phyloP scores from a whole-genome alignment of 2,113 vertebrate genomes.

The Montifringilla adamsi region DNA sequence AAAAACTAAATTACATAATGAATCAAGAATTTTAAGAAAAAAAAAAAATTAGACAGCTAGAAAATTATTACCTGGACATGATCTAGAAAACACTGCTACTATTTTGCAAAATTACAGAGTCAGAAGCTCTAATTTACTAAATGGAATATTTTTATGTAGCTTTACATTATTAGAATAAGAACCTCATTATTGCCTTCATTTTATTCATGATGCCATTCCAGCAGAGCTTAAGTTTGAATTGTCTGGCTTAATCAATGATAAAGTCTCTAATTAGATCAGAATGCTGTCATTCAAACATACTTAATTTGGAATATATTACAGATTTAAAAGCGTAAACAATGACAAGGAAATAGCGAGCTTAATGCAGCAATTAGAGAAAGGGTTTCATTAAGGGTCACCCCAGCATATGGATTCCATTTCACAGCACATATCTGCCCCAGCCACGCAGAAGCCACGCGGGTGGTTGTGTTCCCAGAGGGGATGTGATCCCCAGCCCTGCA shows the following conservation, averaged over 20 bases:
- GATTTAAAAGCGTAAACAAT: conserved; percentile 55
- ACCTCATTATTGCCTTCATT: neutral
- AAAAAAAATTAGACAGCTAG: neutral
- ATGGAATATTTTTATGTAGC: neutral
- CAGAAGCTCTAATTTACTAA: neutral
- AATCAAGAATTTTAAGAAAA: neutral
- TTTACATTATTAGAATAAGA: neutral
- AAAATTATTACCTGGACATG: neutral
- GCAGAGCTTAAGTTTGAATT: conserved; percentile 28
- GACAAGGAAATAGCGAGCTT: conserved; percentile 40
- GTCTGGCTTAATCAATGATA: conserved; percentile 52
- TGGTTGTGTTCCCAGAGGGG: neutral
- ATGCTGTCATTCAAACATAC: conserved; percentile 54
- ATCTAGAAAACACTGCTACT: neutral
- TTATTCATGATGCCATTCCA: neutral
- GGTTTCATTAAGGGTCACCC: conserved; percentile 46
- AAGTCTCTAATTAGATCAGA: conserved; percentile 48
- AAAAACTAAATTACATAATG: neutral
- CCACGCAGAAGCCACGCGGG: neutral
- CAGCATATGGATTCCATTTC: conserved; percentile 55
- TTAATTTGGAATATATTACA: conserved; percentile 58
- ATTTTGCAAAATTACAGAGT: conserved; percentile 4
- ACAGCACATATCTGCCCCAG: conserved; percentile 20
- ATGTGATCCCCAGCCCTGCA: neutral
- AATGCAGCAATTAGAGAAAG: conserved; percentile 53